Evolutionary conservation across 2,113 vertebrate species (phyloP), one percentile per base, ranked within the genome.

Genomic region (Gallinago media): DNA sequence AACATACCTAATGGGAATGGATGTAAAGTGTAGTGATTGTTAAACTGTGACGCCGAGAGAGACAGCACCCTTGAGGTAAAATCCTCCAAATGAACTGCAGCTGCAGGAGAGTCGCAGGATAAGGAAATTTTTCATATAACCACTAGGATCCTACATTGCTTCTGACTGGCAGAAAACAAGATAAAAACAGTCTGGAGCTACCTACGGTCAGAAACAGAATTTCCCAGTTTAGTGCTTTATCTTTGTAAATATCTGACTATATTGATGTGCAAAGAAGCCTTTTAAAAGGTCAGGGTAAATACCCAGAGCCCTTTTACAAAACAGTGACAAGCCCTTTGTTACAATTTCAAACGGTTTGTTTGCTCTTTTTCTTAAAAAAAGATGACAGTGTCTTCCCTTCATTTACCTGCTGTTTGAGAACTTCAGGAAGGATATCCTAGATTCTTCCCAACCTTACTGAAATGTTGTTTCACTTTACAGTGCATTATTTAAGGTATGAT

Each of bases 1-100:
- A 92, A 96, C 91, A 72, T 70, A 86, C 72, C 87, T 97, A 92
- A 95, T 96, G 85, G 94, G 89, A 97, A 92, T 49, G 75, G 89
- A 96, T 94, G 76, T 89, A 85, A 95, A 96, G 74, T 92, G 93
- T 85, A 93, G 82, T 38, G 92, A 93, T 92, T 93, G 84, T 91
- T 94, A 94, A 94, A 93, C 70, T 86, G 90, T 85, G 88, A 91
- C 5, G 19, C 74, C 87, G 91, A 91, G 95, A 96, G 94, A 96
- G 94, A 93, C 96, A 96, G 85, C 65, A 89, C 47, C 92, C 95
- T 90, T 67, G 76, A 95, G 97, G 88, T 88, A 79, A 87, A 96
- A 86, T 86, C 87, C 90, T 97, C 84, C 86, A 97, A 94, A 97
- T 93, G 89, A 97, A 92, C 87, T 85, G 89, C 95, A 96, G 59